Percentiles rank a stretch among this genome's conserved stretches.
These are phyloP conservation scores for Dexiosoma caninum DNA, from an alignment of 2,888 invertebrate species.

Conservation along the genomic window DNA sequence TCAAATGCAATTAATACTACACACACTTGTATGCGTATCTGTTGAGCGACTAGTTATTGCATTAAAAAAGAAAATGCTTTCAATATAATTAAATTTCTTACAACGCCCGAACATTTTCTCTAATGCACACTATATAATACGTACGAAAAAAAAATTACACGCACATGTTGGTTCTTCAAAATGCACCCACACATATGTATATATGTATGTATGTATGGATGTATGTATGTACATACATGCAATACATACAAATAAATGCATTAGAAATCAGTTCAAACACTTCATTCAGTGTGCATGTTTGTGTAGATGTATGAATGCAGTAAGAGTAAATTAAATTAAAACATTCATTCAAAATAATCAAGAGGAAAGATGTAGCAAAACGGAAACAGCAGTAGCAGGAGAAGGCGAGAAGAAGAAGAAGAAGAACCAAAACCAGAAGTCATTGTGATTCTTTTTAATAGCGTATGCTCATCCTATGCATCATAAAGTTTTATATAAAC, in stretches of 20 bases:
- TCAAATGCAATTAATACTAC: conserved; percentile 13
- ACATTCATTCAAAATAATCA: conserved; percentile 30
- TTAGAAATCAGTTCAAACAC: conserved; percentile 35
- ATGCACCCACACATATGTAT: neutral
- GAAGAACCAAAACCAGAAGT: conserved; percentile 3
- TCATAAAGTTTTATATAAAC: conserved; percentile 49
- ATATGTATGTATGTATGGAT: too few relatives aligned
- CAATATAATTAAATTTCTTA: conserved; percentile 58
- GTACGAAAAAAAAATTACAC: neutral
- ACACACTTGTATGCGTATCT: neutral
- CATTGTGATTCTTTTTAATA: conserved; percentile 55
- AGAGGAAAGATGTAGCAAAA: neutral
- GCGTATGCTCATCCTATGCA: conserved; percentile 32
- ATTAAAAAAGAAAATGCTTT: conserved; percentile 48
- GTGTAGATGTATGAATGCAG: neutral
- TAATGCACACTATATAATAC: conserved; percentile 17
- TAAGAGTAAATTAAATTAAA: conserved; percentile 51
- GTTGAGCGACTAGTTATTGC: neutral
- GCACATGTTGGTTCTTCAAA: neutral
- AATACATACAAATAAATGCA: conserved; percentile 34
- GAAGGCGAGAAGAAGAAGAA: neutral
- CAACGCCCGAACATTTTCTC: conserved; percentile 45
- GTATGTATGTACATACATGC: neutral
- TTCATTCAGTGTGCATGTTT: neutral
- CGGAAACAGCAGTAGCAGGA: neutral